Percentiles rank a stretch among this genome's conserved stretches.
Evolutionary conservation across 1,140 invertebrate genomes (phyloP).

Genomic region (Drosophila truncata): DNA sequence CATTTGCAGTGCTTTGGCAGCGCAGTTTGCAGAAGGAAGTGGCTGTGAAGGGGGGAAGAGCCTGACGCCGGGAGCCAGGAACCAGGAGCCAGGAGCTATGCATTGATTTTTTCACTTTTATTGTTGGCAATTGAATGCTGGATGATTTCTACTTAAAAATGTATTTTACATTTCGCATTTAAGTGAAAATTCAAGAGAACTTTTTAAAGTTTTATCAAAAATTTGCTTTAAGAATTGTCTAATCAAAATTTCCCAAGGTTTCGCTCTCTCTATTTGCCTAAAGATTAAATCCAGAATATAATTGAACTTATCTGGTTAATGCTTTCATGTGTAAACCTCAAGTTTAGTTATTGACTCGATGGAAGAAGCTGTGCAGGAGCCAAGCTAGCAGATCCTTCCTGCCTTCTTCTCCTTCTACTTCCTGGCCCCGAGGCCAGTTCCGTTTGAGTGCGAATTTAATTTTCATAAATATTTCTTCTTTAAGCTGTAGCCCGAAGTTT

Average conservation of each 20-base stretch:
- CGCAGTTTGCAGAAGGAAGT: conserved; percentile 21
- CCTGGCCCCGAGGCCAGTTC: conserved; percentile 11
- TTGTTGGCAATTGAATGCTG: conserved; percentile 56
- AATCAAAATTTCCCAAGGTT: neutral
- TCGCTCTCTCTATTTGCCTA: neutral
- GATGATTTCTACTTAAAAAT: neutral
- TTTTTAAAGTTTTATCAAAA: neutral
- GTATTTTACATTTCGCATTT: too few relatives aligned
- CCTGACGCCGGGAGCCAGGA: neutral
- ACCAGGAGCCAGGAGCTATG: conserved; percentile 39
- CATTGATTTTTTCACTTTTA: conserved; percentile 77
- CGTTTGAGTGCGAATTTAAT: conserved; percentile 38
- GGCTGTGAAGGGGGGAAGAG: neutral
- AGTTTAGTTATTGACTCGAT: conserved; percentile 16
- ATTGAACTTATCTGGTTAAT: conserved; percentile 2
- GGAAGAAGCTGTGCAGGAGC: neutral
- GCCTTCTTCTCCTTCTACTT: neutral
- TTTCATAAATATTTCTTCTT: conserved; percentile 59
- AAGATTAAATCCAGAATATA: neutral
- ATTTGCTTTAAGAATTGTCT: neutral
- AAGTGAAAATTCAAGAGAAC: neutral
- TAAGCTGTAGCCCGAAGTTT: conserved; percentile 25
- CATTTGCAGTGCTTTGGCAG: conserved; percentile 65
- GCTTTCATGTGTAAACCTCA: neutral
- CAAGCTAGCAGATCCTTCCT: conserved; percentile 2